These are phyloP conservation scores for Hemistola chrysoprasaria DNA, from an alignment of 2,888 invertebrate species.

Conservation along the genomic window DNA sequence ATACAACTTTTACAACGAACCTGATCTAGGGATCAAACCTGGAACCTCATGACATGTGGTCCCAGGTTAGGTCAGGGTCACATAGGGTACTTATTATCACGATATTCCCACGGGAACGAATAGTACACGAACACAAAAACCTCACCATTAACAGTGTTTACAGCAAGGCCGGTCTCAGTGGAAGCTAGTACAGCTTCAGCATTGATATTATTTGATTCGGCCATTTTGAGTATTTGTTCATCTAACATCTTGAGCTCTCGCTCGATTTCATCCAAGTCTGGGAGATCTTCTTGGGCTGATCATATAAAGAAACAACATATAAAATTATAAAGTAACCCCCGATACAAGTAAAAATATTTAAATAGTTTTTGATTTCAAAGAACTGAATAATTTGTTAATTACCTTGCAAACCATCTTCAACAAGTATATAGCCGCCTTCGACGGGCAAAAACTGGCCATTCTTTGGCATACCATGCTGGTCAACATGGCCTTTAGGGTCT, in stretches of 20 bases:
- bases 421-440: slow-evolving; percentile 69
- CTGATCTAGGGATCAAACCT: too few species aligned
- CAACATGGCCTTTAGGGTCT: slow-evolving; percentile 46
- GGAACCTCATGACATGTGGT: too few species aligned
- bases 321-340: too few species aligned
- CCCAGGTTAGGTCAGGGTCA: not conserved
- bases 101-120: too few species aligned
- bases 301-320: not conserved
- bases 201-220: slow-evolving; percentile 65
- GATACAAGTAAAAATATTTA: too few species aligned
- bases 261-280: slow-evolving; percentile 72
- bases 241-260: slow-evolving; percentile 71
- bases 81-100: not conserved
- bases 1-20: too few species aligned
- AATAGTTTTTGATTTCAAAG: slow-evolving; percentile 2
- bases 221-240: slow-evolving; percentile 70
- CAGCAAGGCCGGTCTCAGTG: slow-evolving; percentile 42
- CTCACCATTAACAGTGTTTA: slow-evolving; percentile 33
- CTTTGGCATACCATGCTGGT: slow-evolving; percentile 48
- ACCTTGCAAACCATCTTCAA: slow-evolving; percentile 52
- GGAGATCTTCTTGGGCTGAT: slow-evolving; percentile 58
- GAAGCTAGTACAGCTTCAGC: slow-evolving; percentile 60
- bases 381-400: slow-evolving; percentile 19
- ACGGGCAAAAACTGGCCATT: slow-evolving; percentile 62
- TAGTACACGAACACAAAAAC: not conserved